Evolutionary conservation across 2,888 invertebrate genomes (phyloP).

Genomic region (Euplexia lucipara): DNA sequence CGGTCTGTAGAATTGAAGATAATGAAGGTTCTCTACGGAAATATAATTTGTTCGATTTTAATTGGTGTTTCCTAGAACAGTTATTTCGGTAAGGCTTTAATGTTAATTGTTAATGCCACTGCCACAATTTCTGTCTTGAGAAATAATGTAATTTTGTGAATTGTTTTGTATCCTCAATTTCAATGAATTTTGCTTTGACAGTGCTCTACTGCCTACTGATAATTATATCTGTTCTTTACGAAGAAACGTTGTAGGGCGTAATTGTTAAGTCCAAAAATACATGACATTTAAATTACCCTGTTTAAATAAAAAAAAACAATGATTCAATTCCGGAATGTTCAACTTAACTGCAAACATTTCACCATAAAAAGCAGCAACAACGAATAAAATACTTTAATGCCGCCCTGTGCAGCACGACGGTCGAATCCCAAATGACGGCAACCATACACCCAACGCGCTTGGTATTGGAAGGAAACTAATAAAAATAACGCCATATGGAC

Average conservation of each 20-base stretch:
- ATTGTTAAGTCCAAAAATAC: background rate
- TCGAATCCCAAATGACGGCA: constrained; percentile 59
- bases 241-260: background rate
- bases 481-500: constrained; percentile 76
- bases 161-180: background rate
- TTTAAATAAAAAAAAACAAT: constrained; percentile 5
- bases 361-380: constrained; percentile 43
- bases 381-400: constrained; percentile 57
- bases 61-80: background rate
- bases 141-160: background rate
- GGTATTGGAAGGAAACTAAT: constrained; percentile 69
- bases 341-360: constrained; percentile 14
- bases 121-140: background rate
- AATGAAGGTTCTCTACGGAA: background rate
- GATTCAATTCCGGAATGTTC: constrained; percentile 5
- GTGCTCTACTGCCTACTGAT: too few relatives aligned
- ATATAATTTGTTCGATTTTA: background rate
- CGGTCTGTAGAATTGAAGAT: background rate
- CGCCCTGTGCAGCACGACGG: constrained; percentile 49
- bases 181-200: background rate
- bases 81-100: background rate
- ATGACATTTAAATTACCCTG: background rate
- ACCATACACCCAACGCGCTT: constrained; percentile 29
- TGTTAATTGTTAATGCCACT: too few relatives aligned
- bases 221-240: background rate